phyloP scores from a whole-genome alignment of 2,113 vertebrate species.

The Prolemur simus region DNA sequence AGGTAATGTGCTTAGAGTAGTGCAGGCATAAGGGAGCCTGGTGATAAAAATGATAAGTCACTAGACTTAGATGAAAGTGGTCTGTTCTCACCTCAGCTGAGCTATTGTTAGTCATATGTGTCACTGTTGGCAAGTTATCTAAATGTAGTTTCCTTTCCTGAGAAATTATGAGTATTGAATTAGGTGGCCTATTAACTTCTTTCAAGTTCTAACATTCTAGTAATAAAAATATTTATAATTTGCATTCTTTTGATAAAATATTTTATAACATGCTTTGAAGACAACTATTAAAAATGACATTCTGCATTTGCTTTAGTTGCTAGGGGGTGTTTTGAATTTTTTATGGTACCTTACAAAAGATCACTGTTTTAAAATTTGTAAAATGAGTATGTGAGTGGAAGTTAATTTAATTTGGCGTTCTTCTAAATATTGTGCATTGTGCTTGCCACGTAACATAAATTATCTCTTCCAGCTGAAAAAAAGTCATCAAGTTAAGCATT shows the following conservation, averaged over 20 bases:
- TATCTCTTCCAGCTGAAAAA: background rate
- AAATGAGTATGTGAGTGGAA: background rate
- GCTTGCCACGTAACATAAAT: background rate
- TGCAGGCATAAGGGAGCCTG: background rate
- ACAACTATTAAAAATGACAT: background rate
- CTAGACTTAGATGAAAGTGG: background rate
- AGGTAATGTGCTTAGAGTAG: background rate
- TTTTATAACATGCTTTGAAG: background rate
- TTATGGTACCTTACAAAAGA: background rate
- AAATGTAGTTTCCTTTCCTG: background rate
- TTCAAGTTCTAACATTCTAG: background rate
- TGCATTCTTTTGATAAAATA: background rate
- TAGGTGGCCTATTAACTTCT: background rate
- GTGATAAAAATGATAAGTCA: background rate
- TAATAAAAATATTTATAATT: conserved; percentile 20
- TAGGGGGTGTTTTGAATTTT: background rate
- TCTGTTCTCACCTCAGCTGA: background rate
- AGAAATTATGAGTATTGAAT: background rate
- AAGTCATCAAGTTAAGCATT: background rate
- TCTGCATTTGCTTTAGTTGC: background rate
- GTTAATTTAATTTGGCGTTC: background rate
- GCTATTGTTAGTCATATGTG: background rate
- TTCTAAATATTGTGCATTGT: background rate
- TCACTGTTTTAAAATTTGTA: conserved; percentile 7
- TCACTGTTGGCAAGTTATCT: background rate